Percentiles rank a stretch among this genome's conserved stretches.
phyloP scores from a whole-genome alignment of 2,797 vertebrate species.

The Threskiornis aethiopicus region DNA sequence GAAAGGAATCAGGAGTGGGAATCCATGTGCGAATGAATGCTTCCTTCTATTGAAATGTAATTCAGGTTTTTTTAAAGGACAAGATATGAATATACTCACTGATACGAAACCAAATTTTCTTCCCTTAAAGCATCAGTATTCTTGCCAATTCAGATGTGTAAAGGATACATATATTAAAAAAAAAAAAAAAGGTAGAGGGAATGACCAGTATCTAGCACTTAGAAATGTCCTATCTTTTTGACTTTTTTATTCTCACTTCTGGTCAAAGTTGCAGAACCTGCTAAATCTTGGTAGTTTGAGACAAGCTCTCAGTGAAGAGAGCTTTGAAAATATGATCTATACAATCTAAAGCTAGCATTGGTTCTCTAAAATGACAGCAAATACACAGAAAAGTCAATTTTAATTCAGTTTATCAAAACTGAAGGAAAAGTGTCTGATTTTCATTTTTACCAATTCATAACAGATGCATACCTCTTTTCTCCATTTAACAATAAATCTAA shows the following conservation, averaged over 20 bases:
- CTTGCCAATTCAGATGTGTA: neutral
- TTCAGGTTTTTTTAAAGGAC: neutral
- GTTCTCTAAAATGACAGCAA: neutral
- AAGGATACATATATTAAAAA: neutral
- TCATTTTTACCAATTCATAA: neutral
- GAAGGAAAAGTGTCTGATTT: neutral
- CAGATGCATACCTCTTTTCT: neutral
- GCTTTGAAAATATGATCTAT: neutral
- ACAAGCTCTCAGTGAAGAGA: neutral
- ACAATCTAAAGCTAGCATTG: neutral
- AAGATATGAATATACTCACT: neutral
- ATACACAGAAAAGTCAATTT: neutral
- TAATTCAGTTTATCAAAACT: neutral
- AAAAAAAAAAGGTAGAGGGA: neutral
- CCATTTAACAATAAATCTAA: neutral
- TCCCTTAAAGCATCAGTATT: neutral
- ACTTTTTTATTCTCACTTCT: neutral
- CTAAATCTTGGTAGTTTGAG: neutral
- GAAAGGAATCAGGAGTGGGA: neutral
- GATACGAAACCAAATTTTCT: neutral
- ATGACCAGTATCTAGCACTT: neutral
- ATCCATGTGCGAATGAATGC: neutral
- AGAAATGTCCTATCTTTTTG: neutral
- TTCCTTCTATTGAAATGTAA: neutral
- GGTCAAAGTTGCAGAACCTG: neutral